Conservation (phyloP, 2,888 invertebrate species). For the Phengaris alcon region DNA sequence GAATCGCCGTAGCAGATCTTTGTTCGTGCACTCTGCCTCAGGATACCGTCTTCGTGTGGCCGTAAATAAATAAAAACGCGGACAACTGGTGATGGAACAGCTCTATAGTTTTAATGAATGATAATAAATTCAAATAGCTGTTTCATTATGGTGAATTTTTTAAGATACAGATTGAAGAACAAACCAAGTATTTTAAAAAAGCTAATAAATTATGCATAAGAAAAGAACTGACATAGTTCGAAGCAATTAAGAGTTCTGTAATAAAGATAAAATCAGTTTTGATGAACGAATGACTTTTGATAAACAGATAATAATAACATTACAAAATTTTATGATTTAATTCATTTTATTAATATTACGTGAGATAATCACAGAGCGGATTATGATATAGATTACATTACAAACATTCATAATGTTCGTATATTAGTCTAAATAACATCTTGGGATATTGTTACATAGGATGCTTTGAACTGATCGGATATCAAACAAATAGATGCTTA, state of each 20-base stretch:
- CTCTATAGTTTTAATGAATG: no score
- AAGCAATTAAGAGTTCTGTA: background rate
- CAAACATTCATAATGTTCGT: background rate
- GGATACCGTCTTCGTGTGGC: slow-evolving; percentile 13
- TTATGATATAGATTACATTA: slow-evolving; percentile 2
- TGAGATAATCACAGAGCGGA: no score
- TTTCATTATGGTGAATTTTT: background rate
- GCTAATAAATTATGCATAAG: slow-evolving; percentile 16
- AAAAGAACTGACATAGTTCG: background rate
- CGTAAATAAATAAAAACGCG: background rate
- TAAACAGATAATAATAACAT: background rate
- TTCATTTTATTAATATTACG: no score
- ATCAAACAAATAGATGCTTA: slow-evolving; percentile 24
- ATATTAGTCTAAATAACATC: background rate
- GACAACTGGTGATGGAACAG: background rate
- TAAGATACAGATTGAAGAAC: background rate
- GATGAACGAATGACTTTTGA: no score
- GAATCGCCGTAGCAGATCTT: slow-evolving; percentile 20
- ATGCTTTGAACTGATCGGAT: slow-evolving; percentile 10
- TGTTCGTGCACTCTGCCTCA: slow-evolving; percentile 24
- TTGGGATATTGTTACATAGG: background rate
- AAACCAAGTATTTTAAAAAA: background rate
- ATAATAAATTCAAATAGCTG: background rate
- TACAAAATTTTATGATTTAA: background rate
- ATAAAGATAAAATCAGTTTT: background rate